A percentile compares a stretch with the other conserved stretches of the same genome.
Conservation (phyloP, 2,113 vertebrate genomes). For the Orcinus orca region DNA sequence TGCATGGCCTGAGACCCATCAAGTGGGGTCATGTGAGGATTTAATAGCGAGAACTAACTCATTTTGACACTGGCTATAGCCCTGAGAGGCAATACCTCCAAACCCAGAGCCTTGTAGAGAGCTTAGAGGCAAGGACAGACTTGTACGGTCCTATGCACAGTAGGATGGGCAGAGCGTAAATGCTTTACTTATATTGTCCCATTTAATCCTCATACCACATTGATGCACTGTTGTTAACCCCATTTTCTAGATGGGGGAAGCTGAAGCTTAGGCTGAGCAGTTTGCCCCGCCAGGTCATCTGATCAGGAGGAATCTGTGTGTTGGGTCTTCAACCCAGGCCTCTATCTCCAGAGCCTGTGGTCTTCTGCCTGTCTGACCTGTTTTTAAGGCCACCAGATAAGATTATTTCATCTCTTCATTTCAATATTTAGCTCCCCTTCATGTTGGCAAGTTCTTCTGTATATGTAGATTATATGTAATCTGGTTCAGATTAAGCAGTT, state of each 20-base stretch:
- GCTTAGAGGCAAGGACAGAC: neutral
- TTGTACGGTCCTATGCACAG: neutral
- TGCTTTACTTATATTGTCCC: neutral
- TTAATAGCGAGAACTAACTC: slow-evolving; percentile 28
- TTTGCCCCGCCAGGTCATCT: neutral
- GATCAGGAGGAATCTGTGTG: neutral
- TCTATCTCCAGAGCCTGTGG: neutral
- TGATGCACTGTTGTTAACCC: neutral
- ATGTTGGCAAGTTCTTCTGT: neutral
- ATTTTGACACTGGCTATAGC: neutral
- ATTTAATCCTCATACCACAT: neutral
- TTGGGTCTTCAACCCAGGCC: neutral
- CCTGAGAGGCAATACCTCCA: neutral
- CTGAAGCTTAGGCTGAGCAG: neutral
- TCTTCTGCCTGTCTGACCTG: neutral
- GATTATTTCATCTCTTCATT: neutral
- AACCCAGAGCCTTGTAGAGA: neutral
- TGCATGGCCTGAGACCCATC: slow-evolving; percentile 25
- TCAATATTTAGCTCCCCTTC: neutral
- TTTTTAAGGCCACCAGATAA: slow-evolving; percentile 16
- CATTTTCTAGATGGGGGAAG: neutral
- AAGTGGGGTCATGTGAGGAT: neutral
- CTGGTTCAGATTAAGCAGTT: neutral
- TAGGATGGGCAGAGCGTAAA: neutral
- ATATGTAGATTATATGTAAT: neutral